Conservation (phyloP, 2,113 vertebrate species). For the Boulengeromyrus knoepffleri region DNA sequence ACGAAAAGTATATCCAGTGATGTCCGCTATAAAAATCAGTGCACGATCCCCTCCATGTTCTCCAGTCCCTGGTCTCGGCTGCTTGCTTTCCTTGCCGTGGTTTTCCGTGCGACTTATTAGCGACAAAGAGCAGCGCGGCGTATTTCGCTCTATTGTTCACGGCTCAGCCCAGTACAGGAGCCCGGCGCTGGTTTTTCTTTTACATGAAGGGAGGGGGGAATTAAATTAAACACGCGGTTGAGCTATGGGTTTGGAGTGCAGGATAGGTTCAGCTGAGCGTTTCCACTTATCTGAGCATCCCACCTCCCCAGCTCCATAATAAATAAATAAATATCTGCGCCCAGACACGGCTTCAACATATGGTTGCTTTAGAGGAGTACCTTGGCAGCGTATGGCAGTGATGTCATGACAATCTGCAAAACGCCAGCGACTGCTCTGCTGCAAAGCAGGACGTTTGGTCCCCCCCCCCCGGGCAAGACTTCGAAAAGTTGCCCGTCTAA, state of each 20-base stretch:
- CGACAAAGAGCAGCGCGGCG: slow-evolving; percentile 29
- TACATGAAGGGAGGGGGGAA: slow-evolving; percentile 17
- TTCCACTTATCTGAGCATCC: slow-evolving; percentile 13
- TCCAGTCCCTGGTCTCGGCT: slow-evolving; percentile 26
- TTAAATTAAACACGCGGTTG: not conserved
- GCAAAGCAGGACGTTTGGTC: not conserved
- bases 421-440: slow-evolving; percentile 16
- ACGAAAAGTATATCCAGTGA: slow-evolving; percentile 28
- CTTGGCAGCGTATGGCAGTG: slow-evolving; percentile 22
- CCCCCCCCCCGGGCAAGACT: not conserved
- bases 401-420: slow-evolving; percentile 26
- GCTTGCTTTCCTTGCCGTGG: slow-evolving; percentile 19
- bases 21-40: slow-evolving; percentile 28
- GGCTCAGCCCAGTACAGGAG: slow-evolving; percentile 26
- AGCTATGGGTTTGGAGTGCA: not conserved
- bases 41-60: slow-evolving; percentile 34
- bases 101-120: slow-evolving; percentile 21
- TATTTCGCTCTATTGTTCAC: slow-evolving; percentile 46
- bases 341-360: slow-evolving; percentile 11
- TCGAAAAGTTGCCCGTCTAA: not conserved
- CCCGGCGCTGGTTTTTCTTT: slow-evolving; percentile 17
- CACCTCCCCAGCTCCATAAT: not conserved
- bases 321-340: slow-evolving; percentile 1
- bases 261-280: not conserved
- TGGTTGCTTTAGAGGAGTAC: slow-evolving; percentile 14